Conservation (phyloP, 2,888 invertebrate species). For the Hydriomena furcata region DNA sequence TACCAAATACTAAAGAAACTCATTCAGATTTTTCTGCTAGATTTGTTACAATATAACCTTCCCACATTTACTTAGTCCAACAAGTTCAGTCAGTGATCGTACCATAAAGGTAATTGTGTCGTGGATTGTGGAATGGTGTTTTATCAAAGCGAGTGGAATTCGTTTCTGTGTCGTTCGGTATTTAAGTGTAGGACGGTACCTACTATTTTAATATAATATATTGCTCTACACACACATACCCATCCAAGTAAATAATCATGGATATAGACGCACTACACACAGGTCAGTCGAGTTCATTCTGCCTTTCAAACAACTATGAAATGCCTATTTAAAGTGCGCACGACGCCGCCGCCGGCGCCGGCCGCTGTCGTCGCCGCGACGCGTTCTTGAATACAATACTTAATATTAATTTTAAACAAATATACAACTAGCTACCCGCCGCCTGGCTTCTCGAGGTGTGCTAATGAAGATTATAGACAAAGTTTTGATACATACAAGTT, state of each 20-base stretch:
- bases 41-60: background rate
- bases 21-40: background rate
- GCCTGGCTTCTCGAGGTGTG: no score
- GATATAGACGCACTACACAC: slow-evolving; percentile 8
- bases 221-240: slow-evolving; percentile 1
- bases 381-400: no score
- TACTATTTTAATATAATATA: background rate
- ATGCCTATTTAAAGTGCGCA: slow-evolving; percentile 12
- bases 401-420: no score
- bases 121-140: slow-evolving; percentile 19
- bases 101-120: background rate
- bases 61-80: background rate
- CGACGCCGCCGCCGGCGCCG: background rate
- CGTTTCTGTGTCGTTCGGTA: slow-evolving; percentile 2
- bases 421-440: no score
- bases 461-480: no score
- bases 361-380: background rate
- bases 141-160: slow-evolving; percentile 6
- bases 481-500: no score
- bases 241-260: slow-evolving; percentile 7
- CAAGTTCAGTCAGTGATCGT: slow-evolving; percentile 4
- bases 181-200: no score
- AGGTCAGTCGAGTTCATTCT: slow-evolving; percentile 21
- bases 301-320: slow-evolving; percentile 8
- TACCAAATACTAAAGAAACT: background rate